Base-by-base conservation (phyloP, 2,113 vertebrate genomes). In the Sinocyclocheilus anophthalmus region DNA sequence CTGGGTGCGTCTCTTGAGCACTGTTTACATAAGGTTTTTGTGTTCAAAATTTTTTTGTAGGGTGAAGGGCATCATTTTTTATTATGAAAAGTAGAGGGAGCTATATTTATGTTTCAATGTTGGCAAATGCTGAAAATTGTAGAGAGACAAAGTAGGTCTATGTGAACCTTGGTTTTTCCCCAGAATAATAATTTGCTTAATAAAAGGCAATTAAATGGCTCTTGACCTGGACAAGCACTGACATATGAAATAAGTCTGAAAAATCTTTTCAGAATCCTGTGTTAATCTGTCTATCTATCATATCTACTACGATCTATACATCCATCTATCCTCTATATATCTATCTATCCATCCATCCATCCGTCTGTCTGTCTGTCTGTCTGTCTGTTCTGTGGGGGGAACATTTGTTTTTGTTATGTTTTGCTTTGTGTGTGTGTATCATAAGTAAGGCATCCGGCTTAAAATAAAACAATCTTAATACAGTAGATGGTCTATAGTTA, bases 1-100 rank as follows among this genome's bases (percentile, higher is more conserved):
- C 84, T 78, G 48, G 81, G 20, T n/a, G n/a, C n/a, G n/a, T n/a
- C n/a, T 85, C 67, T 85, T 39, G 59, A 80, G 67, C 67, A 69
- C 79, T 84, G 24, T 84, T 84, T 63, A 55, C 81, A n/a, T 81
- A 20, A 55, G 72, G 87, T n/a, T n/a, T n/a, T n/a, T 16, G 59
- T 75, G 69, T 81, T 69, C 18, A 65, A 65, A 14, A 48, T 86
- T 18, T 77, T 20, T 77, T 24, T 39, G 11, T 75, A 57, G 45
- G 16, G 4, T 86, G 22, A 50, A 45, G 18, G 65, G 81, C 67
- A 83, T n/a, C 3, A 22, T 57, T 55, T 55, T 73, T 65, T 76
- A 82, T 39, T 70, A 79, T 37, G 26, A 53, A n/a, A n/a, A 33
- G 83, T 69, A n/a, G 55, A 80, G 24, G 42, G 39, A 26, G 33